These are phyloP conservation scores for Pteronotus mesoamericanus DNA, from an alignment of 2,797 vertebrate species.

Conservation along the genomic window DNA sequence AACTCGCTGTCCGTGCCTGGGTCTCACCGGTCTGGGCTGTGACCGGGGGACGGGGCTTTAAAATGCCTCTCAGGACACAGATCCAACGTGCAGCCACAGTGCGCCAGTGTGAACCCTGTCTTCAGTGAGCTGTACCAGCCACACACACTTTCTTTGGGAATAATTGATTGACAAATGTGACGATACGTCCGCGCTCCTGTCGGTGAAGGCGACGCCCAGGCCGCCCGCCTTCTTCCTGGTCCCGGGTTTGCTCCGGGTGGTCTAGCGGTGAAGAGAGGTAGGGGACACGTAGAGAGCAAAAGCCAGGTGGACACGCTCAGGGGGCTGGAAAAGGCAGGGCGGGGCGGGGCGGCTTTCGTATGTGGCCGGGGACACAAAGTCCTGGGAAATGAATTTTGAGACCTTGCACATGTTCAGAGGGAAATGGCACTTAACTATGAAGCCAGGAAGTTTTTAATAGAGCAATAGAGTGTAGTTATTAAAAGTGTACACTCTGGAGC, in stretches of 20 bases:
- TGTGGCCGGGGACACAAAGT: too few species aligned
- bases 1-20: not conserved
- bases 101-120: fast-evolving
- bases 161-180: too few species aligned
- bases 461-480: not conserved
- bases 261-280: too few species aligned
- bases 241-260: too few species aligned
- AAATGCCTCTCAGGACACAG: not conserved
- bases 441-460: not conserved
- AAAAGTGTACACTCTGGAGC: not conserved
- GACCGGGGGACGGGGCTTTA: not conserved
- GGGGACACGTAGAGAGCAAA: too few species aligned
- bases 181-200: too few species aligned
- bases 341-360: too few species aligned
- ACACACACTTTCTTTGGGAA: too few species aligned
- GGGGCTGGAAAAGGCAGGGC: too few species aligned
- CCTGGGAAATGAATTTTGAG: not conserved
- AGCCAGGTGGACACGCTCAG: not conserved
- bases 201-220: too few species aligned
- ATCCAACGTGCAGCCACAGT: fast-evolving
- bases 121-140: too few species aligned
- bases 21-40: not conserved
- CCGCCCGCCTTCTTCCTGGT: too few species aligned
- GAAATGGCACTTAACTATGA: not conserved
- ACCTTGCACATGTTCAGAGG: not conserved